Percentiles rank a stretch among this genome's conserved stretches.
phyloP scores from a whole-genome alignment of 2,113 vertebrate genomes.

The Equus quagga region DNA sequence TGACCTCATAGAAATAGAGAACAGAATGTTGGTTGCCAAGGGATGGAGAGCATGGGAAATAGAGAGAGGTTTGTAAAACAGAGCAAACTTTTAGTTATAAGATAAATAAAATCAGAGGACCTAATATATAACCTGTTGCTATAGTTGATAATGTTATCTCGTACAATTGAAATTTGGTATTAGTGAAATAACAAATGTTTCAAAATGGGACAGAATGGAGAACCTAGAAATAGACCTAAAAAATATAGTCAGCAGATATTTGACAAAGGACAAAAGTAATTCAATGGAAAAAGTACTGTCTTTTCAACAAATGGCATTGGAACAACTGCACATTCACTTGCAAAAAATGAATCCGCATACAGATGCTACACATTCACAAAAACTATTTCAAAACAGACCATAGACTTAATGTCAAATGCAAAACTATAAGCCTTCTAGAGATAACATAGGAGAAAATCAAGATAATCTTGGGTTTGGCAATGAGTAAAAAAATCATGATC shows the following conservation, averaged over 20 bases:
- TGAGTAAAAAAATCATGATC: neutral
- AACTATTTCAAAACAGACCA: neutral
- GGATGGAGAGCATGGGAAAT: neutral
- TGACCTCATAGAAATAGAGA: neutral
- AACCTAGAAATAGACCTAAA: neutral
- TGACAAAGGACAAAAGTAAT: neutral
- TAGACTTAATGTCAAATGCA: neutral
- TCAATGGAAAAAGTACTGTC: neutral
- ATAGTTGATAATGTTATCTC: neutral
- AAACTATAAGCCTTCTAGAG: neutral
- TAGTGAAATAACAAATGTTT: neutral
- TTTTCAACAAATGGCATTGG: neutral
- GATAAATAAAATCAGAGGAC: neutral
- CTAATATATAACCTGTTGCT: neutral
- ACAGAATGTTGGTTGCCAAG: neutral
- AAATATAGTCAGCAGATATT: neutral
- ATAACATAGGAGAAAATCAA: neutral
- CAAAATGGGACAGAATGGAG: neutral
- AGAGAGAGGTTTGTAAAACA: neutral
- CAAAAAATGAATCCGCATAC: neutral
- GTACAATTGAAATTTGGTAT: neutral
- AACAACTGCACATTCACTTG: neutral
- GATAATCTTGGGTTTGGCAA: neutral
- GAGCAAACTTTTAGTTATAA: neutral
- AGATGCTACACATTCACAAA: neutral